Base-by-base conservation (phyloP, 2,797 vertebrate genomes). In the Peromyscus aztecus region DNA sequence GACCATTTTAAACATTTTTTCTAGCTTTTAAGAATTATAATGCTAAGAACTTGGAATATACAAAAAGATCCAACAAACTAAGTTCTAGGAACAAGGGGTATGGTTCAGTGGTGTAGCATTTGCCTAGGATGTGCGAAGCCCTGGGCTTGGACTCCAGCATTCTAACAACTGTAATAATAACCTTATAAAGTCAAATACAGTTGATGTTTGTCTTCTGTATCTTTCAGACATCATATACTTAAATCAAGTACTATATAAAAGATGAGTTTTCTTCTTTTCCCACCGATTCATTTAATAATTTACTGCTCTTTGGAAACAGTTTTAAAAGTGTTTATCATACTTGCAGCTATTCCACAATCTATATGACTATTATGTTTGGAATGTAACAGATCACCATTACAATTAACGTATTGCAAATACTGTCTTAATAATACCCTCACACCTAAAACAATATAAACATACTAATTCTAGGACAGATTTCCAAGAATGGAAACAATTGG, bases 301-400 rank as follows among this genome's bases (percentile, higher is more conserved):
- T 93, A 43, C 61, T 80, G 29, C 37, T 94, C 69, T 81, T 75
- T 87, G 4, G 82, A 93, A 94, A 95, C 2, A 37, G 57, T 65
- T 85, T 77, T 86, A 93, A 95, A 69, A 9, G 31, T 89, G 27
- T n/a, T 57, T 73, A 77, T 29, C 89, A 76, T 23, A 90, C 21
- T 65, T 27, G 2, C 49, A 14, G 61, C 71, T 94, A 84, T 49
- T 85, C 52, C 34, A 67, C n/a, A 94, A 76, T 81, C 71, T 88
- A 94, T 65, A 92, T 84, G 17, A 90, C 49, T 85, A 67, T 65
- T 83, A 80, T 57, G 34, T 87, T 95, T 91, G n/a, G 27, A 92
- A 94, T 65, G n/a, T 78, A 84, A 76, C 10, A 77, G 27, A 86
- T 75, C 67, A 95, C 34, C 52, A 77, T 87, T 65, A 89, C 12